Evolutionary conservation across 2,113 vertebrate genomes (phyloP).

Genomic region (Tetrax tetrax): DNA sequence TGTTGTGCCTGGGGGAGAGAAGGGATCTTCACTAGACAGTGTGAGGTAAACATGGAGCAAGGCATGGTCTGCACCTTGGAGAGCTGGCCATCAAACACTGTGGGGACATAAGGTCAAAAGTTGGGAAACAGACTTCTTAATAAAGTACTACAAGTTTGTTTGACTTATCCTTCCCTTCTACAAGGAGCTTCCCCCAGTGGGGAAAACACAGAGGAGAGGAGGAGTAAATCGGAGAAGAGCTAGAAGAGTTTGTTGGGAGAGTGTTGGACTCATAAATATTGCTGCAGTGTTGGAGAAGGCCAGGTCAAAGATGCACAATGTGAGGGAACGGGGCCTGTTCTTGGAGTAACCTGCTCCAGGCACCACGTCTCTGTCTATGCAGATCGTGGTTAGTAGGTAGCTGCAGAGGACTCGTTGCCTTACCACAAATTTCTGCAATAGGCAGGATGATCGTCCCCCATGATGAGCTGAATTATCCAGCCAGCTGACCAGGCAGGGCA

Average conservation of each 20-base stretch:
- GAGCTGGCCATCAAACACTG: neutral
- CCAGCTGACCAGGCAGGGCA: neutral
- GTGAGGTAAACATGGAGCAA: neutral
- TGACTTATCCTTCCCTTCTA: neutral
- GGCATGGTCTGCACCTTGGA: neutral
- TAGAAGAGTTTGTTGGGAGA: neutral
- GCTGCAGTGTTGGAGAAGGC: neutral
- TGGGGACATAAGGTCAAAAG: neutral
- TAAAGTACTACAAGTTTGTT: neutral
- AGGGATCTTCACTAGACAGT: neutral
- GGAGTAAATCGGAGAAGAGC: neutral
- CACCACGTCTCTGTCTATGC: neutral
- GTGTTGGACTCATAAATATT: neutral
- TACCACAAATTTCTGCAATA: neutral
- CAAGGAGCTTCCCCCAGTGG: neutral
- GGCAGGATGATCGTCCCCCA: neutral
- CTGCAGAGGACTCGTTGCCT: neutral
- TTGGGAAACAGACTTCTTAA: neutral
- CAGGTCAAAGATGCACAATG: neutral
- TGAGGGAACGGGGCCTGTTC: accelerated
- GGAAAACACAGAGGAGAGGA: neutral
- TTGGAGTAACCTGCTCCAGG: neutral
- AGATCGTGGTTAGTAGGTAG: neutral
- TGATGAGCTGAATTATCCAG: neutral
- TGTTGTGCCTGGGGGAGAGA: neutral